Evolutionary conservation across 2,113 vertebrate genomes (phyloP).

Genomic region (Plecturocebus donacophilus): DNA sequence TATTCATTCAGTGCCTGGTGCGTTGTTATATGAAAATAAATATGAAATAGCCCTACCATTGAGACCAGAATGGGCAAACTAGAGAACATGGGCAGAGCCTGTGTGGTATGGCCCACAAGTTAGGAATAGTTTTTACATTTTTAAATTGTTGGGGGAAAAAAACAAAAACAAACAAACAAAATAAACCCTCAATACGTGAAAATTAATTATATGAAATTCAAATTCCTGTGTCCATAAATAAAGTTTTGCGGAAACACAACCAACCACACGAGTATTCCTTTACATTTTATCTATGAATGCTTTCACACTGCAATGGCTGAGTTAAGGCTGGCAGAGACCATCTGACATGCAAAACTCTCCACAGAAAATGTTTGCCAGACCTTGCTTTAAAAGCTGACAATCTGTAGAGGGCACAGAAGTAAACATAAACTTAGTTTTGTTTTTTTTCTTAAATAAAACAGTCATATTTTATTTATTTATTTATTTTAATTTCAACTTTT

Average conservation of each 20-base stretch:
- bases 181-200: background rate
- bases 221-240: background rate
- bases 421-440: background rate
- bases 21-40: slow-evolving; percentile 27
- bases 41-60: background rate
- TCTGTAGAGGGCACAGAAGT: background rate
- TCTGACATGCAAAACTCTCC: background rate
- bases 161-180: slow-evolving; percentile 16
- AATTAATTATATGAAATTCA: slow-evolving; percentile 15
- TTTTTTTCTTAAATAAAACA: too few relatives aligned
- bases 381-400: background rate
- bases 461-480: too few relatives aligned
- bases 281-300: background rate
- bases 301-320: background rate
- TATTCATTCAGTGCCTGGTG: background rate
- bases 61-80: background rate
- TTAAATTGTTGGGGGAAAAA: background rate
- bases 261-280: background rate
- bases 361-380: background rate
- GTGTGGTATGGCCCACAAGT: background rate
- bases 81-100: background rate
- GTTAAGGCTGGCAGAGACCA: background rate
- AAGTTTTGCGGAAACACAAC: background rate
- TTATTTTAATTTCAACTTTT: too few relatives aligned
- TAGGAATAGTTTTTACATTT: slow-evolving; percentile 31